phyloP scores from a whole-genome alignment of 2,888 invertebrate species.

The Tipula vernalis region DNA sequence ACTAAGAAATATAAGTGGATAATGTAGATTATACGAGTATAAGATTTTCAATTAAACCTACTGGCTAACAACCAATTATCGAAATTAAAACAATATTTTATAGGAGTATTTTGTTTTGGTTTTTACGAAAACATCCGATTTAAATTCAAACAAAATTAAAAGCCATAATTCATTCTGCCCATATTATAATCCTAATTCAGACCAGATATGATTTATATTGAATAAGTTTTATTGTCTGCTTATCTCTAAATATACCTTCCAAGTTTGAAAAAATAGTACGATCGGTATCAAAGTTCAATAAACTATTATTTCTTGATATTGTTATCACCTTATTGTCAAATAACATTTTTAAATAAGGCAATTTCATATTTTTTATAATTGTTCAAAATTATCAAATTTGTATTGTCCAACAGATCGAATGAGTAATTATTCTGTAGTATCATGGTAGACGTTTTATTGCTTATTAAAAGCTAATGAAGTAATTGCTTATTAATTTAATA shows the following conservation, averaged over 20 bases:
- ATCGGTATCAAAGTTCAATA: not conserved
- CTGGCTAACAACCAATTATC: no score
- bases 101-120: no score
- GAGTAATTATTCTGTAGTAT: no score
- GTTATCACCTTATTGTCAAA: not conserved
- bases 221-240: not conserved
- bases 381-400: no score
- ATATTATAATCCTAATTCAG: not conserved
- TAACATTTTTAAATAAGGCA: not conserved
- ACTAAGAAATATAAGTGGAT: no score
- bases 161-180: not conserved
- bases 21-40: no score
- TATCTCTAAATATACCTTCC: not conserved
- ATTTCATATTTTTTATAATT: not conserved
- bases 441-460: not conserved
- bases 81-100: no score
- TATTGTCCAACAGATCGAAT: no score
- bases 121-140: not conserved
- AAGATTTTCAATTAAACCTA: no score
- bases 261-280: not conserved
- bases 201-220: not conserved
- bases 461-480: not conserved
- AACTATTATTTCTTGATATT: not conserved
- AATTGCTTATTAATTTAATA: not conserved
- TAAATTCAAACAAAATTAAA: not conserved